Conservation (phyloP, 1,140 invertebrate genomes). For the Cardiocondyla obscurior region DNA sequence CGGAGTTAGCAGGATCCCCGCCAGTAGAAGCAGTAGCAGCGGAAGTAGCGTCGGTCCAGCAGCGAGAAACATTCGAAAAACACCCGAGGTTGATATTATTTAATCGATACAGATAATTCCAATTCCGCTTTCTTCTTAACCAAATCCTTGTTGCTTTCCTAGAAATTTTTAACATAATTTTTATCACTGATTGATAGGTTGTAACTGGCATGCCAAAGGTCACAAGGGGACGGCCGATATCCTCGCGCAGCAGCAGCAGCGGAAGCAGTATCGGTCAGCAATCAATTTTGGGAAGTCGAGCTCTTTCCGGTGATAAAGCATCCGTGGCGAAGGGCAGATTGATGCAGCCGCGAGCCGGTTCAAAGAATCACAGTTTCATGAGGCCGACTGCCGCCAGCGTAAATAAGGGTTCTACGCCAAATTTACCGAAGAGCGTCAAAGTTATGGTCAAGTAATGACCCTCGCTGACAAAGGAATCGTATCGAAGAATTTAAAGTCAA, state of each 20-base stretch:
- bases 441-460: conserved; percentile 75
- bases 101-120: neutral
- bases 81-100: conserved; percentile 67
- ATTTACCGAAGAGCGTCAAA: conserved; percentile 81
- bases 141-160: neutral
- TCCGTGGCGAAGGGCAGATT: conserved; percentile 67
- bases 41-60: conserved; percentile 87
- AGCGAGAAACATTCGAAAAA: conserved; percentile 72
- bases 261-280: conserved; percentile 86
- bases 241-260: conserved; percentile 88
- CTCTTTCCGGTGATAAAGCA: conserved; percentile 55
- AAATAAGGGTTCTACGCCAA: conserved; percentile 85
- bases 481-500: neutral
- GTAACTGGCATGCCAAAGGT: conserved; percentile 52
- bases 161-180: neutral
- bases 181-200: conserved; percentile 48
- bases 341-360: conserved; percentile 73
- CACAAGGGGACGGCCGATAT: conserved; percentile 75
- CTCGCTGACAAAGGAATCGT: neutral
- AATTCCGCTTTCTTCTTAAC: neutral
- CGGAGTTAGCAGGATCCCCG: conserved; percentile 84
- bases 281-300: conserved; percentile 56
- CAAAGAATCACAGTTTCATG: conserved; percentile 86
- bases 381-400: conserved; percentile 86
- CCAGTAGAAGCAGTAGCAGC: conserved; percentile 89